phyloP scores from a whole-genome alignment of 2,113 vertebrate species.

The Trogon melanurus region DNA sequence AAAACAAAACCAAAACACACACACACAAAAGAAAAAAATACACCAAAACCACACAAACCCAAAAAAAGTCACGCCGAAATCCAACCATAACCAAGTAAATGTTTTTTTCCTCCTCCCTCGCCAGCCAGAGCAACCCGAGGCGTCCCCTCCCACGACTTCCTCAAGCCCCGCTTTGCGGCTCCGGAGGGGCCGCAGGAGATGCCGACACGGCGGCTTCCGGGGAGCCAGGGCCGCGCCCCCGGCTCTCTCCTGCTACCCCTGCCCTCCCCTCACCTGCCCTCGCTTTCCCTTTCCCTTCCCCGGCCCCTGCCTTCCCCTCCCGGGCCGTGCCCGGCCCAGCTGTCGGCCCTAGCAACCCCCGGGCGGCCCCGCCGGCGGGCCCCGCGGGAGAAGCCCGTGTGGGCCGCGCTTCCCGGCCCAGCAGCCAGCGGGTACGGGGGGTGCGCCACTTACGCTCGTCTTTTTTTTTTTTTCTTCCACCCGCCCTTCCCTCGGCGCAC shows the following conservation, averaged over 20 bases:
- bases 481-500: background rate
- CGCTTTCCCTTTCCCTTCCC: too few relatives aligned
- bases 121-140: background rate
- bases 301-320: too few relatives aligned
- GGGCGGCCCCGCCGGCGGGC: background rate
- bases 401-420: background rate
- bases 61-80: background rate
- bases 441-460: background rate
- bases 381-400: too few relatives aligned
- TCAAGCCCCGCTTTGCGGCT: fast-evolving
- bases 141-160: background rate
- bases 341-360: too few relatives aligned
- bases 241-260: too few relatives aligned
- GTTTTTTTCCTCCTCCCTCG: background rate
- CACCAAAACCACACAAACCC: background rate
- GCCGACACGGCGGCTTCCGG: background rate
- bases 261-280: too few relatives aligned
- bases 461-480: background rate
- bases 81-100: background rate
- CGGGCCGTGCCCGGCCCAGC: too few relatives aligned
- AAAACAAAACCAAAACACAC: background rate
- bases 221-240: too few relatives aligned
- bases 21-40: too few relatives aligned
- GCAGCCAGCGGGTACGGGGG: background rate
- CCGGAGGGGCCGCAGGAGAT: background rate